Evolutionary conservation across 2,797 vertebrate species (phyloP), one percentile per base, ranked within the genome.

Genomic region (Chiloscyllium punctatum): DNA sequence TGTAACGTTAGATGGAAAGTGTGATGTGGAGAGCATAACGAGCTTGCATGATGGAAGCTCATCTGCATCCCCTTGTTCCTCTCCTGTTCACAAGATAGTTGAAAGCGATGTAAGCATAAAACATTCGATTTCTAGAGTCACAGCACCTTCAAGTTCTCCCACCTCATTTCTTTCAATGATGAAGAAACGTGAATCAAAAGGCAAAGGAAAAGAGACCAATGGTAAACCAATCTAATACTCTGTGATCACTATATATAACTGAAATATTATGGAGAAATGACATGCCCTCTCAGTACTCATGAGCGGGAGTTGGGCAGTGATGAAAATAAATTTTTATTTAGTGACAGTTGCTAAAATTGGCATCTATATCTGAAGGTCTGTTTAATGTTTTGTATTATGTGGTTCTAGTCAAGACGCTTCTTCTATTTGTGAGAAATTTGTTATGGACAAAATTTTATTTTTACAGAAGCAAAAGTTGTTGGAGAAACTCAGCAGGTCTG

Each of bases 111-210:
- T 97, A 95, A 97, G 97, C 96, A 97, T 97, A 21, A 69, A 97
- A 96, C 96, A 96, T 96, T 98, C 98, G 30, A 96, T 97, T 95
- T 96, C 97, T 86, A 98, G 98, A 96, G 98, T 98, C 96, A 96
- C 96, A 69, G 96, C 96, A 96, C 97, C 97, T 82, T 96, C 98
- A 95, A 97, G 97, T 95, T 98, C 98, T 96, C 98, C 98, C 96
- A 97, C 97, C 27, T 98, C 97, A 51, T 97, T 98, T 86, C 97
- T 97, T 96, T 97, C 97, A 87, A 98, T 96, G 62, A 97, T 97
- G 87, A 99, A 98, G 97, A 98, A 98, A 97, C 98, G 97, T 96
- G 98, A 99, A 97, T 97, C 97, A 95, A 99, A 99, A 97, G 98
- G 97, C 96, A 98, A 98, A 97, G 97, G 98, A 95, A 98, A 98